Conservation (phyloP, 2,888 invertebrate genomes). For the Silvanus unidentatus region DNA sequence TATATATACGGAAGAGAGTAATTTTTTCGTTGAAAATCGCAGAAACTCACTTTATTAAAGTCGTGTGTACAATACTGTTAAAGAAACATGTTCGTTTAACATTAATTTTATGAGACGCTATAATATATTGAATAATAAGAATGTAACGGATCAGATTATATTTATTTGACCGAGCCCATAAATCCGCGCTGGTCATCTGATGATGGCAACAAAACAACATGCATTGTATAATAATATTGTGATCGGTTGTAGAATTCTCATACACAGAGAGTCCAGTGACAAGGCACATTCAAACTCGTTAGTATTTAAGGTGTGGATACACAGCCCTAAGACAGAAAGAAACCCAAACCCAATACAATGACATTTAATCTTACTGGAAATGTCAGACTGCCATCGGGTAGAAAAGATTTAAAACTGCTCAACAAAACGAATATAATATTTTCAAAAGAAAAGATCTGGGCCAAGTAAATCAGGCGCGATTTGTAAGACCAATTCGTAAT, state of each 20-base stretch:
- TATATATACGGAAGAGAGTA: not conserved
- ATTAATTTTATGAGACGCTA: not conserved
- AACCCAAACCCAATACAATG: not conserved
- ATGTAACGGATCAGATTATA: conserved; percentile 3
- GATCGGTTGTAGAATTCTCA: conserved; percentile 21
- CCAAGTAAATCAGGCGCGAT: too few relatives aligned
- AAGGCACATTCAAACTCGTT: conserved; percentile 33
- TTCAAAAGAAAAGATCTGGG: conserved; percentile 5
- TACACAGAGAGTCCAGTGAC: conserved; percentile 26
- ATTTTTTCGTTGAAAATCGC: not conserved
- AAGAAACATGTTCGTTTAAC: not conserved
- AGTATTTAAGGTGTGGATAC: conserved; percentile 36
- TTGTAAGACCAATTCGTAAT: too few relatives aligned
- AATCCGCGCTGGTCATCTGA: conserved; percentile 19
- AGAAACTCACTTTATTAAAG: not conserved
- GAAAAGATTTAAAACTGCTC: too few relatives aligned
- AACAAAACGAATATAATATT: too few relatives aligned
- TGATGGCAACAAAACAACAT: conserved; percentile 5
- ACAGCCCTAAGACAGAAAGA: conserved; percentile 22
- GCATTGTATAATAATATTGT: conserved; percentile 12
- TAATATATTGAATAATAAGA: not conserved
- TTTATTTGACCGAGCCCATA: conserved; percentile 21
- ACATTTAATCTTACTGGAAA: not conserved
- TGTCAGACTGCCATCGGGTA: not conserved
- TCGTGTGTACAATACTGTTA: not conserved